Evolutionary conservation across 2,113 vertebrate species (phyloP), one percentile per base, ranked within the genome.

Genomic region (Chaetops frenatus): DNA sequence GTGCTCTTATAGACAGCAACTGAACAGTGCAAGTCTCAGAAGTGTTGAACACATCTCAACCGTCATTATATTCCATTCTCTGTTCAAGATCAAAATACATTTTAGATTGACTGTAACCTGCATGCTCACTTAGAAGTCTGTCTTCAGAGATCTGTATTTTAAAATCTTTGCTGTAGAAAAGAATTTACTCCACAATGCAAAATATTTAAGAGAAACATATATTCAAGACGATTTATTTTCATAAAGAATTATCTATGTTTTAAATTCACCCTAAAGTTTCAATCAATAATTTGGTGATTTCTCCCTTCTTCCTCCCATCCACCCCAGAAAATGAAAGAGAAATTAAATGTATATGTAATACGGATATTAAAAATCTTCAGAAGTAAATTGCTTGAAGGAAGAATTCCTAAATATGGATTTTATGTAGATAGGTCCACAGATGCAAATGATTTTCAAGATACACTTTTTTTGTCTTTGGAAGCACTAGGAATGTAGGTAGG

Each of bases 281-380:
- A 64, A 35, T 42, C 29, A 76, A 27, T 38, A 24, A 35, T 28
- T 23, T 3, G 2, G 28, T 7, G 38, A 23, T 74, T 66, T 66
- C 16, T 71, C 14, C 47, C 29, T 47, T n/a, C 6, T 18, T 11
- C 3, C 3, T 2, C 8, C 5, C 3, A 35, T 9, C 21, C 2
- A 0, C 17, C 11, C 25, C 18, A 9, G 17, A 84, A 69, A 83
- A 56, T 57, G 2, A 51, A 79, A 67, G 11, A 57, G 2, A 77
- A 84, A 56, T n/a, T 0, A 40, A 83, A 53, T 40, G 2, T 20
- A 18, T 44, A 38, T 31, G 19, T 5, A 79, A 81, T 48, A 71
- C 2, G 7, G 19, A n/a, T 84, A 79, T 42, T 14, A 40, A 79
- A 73, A 74, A 25, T 38, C 12, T 64, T 82, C 61, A 57, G 21